Base-by-base conservation (phyloP, 2,888 invertebrate genomes). In the Listrodromus nycthemerus region DNA sequence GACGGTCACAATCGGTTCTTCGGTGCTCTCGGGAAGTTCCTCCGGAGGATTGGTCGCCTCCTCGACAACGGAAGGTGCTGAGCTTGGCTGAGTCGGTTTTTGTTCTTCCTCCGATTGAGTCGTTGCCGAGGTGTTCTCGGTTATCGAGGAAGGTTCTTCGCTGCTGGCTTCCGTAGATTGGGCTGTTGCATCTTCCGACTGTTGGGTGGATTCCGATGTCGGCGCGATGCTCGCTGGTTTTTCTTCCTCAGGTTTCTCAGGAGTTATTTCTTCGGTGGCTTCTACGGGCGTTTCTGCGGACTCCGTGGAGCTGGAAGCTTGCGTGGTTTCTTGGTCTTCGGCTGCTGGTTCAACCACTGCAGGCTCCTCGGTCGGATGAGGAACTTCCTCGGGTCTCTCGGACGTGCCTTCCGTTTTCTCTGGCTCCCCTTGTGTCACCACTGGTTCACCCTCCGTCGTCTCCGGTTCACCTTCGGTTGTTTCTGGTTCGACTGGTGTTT, bases 331-430 rank as follows among this genome's bases (percentile, higher is more conserved):
- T 6, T 61, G 30, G 16, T 61, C 58, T 0, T 0, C 30, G 16
- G 5, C 58, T 1, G 77, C 50, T 1, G 27, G 16, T 61, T 61
- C 58, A 6, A 5, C 2, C 10, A 61, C 30, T 13, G 27, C 58
- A 2, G 58, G 27, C 58, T 13, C 58, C n/a, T 30, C 58, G 27
- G 58, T 61, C 13, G 16, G n/a, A 7, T 16, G 24, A n/a, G 58
- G 30, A 16, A 61, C 70, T 61, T 70, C 84, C 21, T 66, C 78
- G 13, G 69, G 63, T 61, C 48, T 74, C 33, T 71, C 41, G 37
- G 70, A 16, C 61, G 70, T 13, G 55, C 5, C 65, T 79, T 66
- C 66, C 16, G 79, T 58, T 73, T 80, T 79, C 8, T 85, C 82
- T 67, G 86, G 83, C 45, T 80, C 48, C 3, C n/a, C n/a, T 52